Percentiles rank a stretch among this genome's conserved stretches.
phyloP scores from a whole-genome alignment of 1,140 invertebrate species.

The Chlorops oryzae region DNA sequence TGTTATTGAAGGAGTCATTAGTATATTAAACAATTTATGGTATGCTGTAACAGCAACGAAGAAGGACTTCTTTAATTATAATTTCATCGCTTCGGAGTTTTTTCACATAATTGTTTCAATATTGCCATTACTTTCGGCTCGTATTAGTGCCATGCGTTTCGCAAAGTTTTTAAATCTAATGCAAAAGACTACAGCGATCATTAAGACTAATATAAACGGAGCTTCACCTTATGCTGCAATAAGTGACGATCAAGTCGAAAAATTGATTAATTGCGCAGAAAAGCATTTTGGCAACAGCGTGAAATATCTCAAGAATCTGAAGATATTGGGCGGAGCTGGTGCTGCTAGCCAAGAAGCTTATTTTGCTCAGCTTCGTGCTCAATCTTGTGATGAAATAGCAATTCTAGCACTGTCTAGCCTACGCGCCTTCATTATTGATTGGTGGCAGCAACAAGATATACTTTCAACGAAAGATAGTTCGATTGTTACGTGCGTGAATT shows the following conservation, averaged over 20 bases:
- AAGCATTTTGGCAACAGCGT: slow-evolving; percentile 30
- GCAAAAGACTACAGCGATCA: slow-evolving; percentile 24
- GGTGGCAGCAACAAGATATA: slow-evolving; percentile 25
- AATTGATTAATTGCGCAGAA: slow-evolving; percentile 28
- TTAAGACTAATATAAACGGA: no score
- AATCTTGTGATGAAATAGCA: slow-evolving; percentile 12
- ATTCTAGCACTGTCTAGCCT: slow-evolving; percentile 32
- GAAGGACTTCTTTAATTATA: slow-evolving; percentile 26
- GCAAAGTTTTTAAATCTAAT: slow-evolving; percentile 36
- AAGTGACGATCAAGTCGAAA: slow-evolving; percentile 20
- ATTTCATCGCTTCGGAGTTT: slow-evolving; percentile 24
- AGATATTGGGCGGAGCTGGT: slow-evolving; percentile 27
- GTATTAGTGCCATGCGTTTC: slow-evolving; percentile 27
- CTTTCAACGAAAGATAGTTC: no score
- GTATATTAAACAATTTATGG: slow-evolving; percentile 42
- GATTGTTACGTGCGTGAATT: no score
- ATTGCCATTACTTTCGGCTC: slow-evolving; percentile 27
- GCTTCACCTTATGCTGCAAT: slow-evolving; percentile 20
- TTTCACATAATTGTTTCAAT: slow-evolving; percentile 29
- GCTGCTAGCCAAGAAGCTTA: slow-evolving; percentile 22
- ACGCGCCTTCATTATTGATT: slow-evolving; percentile 27
- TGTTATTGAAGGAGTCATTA: slow-evolving; percentile 42
- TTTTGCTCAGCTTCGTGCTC: slow-evolving; percentile 24
- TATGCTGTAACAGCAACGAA: slow-evolving; percentile 32
- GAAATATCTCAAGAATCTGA: slow-evolving; percentile 23